Evolutionary conservation across 37 sponge, comb jelly and placozoan species (phyloP), one percentile per base, ranked within the genome.

Genomic region (Ianthella basta): DNA sequence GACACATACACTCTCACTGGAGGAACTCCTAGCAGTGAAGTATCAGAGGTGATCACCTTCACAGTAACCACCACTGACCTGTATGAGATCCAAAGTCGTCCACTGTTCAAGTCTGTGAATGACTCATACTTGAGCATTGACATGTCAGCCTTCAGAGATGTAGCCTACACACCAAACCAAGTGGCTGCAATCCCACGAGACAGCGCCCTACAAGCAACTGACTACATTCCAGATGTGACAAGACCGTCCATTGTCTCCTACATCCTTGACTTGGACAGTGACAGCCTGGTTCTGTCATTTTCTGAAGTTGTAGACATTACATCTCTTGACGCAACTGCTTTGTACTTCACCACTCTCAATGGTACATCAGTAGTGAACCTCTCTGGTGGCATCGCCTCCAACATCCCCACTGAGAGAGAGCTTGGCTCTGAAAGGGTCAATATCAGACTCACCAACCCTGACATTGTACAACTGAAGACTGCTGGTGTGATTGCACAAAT

Each of bases 81-180:
- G 61, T 85, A 86, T 85, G 70, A 82, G 29, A 54, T 94, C 30
- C 80, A 72, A 29, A 61, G 89, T 70, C 74, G 88, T 55, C 63
- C 83, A 23, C 88, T 82, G 64, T 86, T 86, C 68, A 95, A 80
- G 72, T 85, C 34, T 34, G 53, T 24, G 14, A 83, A 16, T 37
- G 56, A 95, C 64, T 92, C 96, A 15, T 95, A 67, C 82, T 66
- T 95, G n/a, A 92, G 91, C 40, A 69, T 95, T 60, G 89, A 87
- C 39, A 59, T 66, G 18, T 66, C 40, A 56, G 86, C 96, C 15
- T 64, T 92, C 63, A 59, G 67, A 55, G 96, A 95, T 83, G 85
- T 92, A 15, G 88, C 96, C 20, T 61, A 81, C 29, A 19, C 56
- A 4, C 91, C 91, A n/a, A 90, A 90, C 65, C 36, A 29, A 15